Evolutionary conservation across 1,140 invertebrate genomes (phyloP), one percentile per base, ranked within the genome.

Genomic region (Anoplophora glabripennis): DNA sequence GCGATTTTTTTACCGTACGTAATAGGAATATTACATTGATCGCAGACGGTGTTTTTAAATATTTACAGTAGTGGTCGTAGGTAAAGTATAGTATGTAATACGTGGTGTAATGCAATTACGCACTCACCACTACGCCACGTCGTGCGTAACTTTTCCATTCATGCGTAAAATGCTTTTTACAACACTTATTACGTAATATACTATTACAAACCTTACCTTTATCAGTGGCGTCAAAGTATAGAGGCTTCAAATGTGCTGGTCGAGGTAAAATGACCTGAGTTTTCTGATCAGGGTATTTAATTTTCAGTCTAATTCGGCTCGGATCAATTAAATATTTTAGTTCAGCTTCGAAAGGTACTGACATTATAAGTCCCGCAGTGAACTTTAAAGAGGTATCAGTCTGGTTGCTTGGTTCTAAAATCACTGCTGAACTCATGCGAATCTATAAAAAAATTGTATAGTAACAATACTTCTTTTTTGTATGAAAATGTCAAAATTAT

Each of bases 201-300:
- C 28, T 11, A 36, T 34, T 42, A 41, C 28, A 45, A 36, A 35
- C 33, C 42, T 57, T 56, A 71, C 69, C 69, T 64, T 64, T 54
- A 55, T 61, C 61, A 15, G 48, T 47, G 15, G 51, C 55, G 40
- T 76, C 73, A 15, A 64, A 57, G 59, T 82, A 75, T 7, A 83
- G 77, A 36, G 80, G 79, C 28, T 86, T 81, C 45, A 90, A 75
- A 71, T 91, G 88, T 36, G 84, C 82, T 12, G 84, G 79, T 58
- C 85, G 81, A 0, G 93, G 93, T 54, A 91, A 80, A 28, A 94
- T 80, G 35, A 94, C 78, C 73, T 96, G 90, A 15, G 86, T 85
- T 70, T 89, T 87, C 71, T 94, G 90, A 80, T 98, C 94, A 3
- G 94, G 94, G 79, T 96, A 96, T 65, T 92, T 89, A 11, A 96